Base-by-base conservation (phyloP, 92 coral and sea anemone genomes). In the Micromussa lordhowensis region DNA sequence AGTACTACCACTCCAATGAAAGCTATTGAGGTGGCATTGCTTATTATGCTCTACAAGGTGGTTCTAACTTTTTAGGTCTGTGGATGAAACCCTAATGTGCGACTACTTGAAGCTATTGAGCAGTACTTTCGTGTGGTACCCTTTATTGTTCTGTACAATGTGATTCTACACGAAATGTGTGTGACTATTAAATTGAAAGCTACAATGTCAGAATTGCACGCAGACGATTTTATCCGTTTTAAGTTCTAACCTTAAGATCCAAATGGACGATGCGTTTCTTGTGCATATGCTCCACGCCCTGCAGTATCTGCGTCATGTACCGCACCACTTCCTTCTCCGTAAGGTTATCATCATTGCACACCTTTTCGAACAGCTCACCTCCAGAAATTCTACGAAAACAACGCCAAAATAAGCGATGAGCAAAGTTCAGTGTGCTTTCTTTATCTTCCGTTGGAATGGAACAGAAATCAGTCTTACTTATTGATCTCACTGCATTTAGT, bases 201-300 rank as follows among this genome's bases (percentile, higher is more conserved):
- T 72, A n/a, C n/a, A n/a, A n/a, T n/a, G n/a, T n/a, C n/a, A n/a
- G n/a, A n/a, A n/a, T n/a, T n/a, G n/a, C n/a, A n/a, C n/a, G n/a
- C n/a, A 21, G 30, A 21, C 5, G 22, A 66, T 24, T n/a, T 21
- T 24, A 29, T 2, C 30, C 31, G 14, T 19, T 9, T 16, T n/a
- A 24, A 75, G 17, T 32, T 75, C 51, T 24, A 1, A 96, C 99
- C 95, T 97, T 97, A 38, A 97, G 92, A 86, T 97, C 99, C 84
- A 97, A 90, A 82, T 97, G 99, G 73, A 97, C 98, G 78, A 97
- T 97, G 77, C 81, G 90, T 82, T 88, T 92, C 70, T 88, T 92
- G 91, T 97, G 99, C 99, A 97, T 97, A 91, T 97, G 99, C 71
- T 96, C 96, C 30, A 97, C 98, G 36, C 99, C 99, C 68, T 97